Evolutionary conservation across 2,888 invertebrate genomes (phyloP), one percentile per base, ranked within the genome.

Genomic region (Leptopilina syphax): DNA sequence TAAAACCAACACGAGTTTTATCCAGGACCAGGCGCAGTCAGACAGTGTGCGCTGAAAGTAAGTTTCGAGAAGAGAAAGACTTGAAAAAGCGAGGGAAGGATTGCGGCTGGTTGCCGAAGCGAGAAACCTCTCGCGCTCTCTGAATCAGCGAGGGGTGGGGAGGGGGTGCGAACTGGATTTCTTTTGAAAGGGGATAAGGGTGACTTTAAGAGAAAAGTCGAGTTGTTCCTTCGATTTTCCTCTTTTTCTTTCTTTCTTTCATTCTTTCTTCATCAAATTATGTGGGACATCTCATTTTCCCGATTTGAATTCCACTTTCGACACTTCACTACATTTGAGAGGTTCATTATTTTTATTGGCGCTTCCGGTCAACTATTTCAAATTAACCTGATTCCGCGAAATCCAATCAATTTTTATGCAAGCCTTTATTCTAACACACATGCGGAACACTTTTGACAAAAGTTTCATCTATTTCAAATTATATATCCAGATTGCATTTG

Each of bases 1-100:
- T 86, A 87, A 88, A 88, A 85, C 84, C 80, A 81, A 84, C 80
- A 80, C 77, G 81, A 83, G 63, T 82, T 34, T 34, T 81, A 78
- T 77, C 78, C 79, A 63, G 77, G 24, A 77, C 77, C 79, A 82
- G 79, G 77, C 77, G 82, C 83, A 81, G 79, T 82, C 65, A 84
- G 85, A 81, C 84, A 79, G 79, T 83, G 82, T 82, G 80, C 81
- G 83, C 82, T 81, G 81, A 78, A 80, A 78, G 81, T 77, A 82
- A 85, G 81, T 83, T 85, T 84, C 80, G 78, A 68, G 81, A 81
- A 85, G 79, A 79, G 81, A 80, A 76, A 82, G 60, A 9, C 50
- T 10, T 10, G 50, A 80, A 80, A 79, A 79, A 79, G 80, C 79
- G 78, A 68, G 67, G 79, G 77, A 63, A 77, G 81, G 47, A 76